These are phyloP conservation scores for Condylura cristata DNA, from an alignment of 2,113 vertebrate genomes.

Conservation along the genomic window DNA sequence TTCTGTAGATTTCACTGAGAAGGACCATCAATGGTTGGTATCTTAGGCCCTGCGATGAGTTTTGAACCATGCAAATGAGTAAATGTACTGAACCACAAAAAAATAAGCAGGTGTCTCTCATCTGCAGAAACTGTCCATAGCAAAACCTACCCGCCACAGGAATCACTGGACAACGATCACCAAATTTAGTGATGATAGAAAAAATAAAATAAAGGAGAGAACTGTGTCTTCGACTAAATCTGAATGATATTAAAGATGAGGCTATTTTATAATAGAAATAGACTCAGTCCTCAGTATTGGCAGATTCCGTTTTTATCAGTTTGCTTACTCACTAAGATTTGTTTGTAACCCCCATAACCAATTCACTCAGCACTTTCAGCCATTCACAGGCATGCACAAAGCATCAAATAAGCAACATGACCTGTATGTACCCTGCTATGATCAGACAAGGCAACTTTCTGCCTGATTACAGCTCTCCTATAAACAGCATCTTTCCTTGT, in stretches of 20 bases:
- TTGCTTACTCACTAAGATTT: neutral
- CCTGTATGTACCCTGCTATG: neutral
- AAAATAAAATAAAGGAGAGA: neutral
- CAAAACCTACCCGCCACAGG: neutral
- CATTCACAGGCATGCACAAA: neutral
- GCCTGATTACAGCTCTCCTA: neutral
- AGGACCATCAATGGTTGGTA: neutral
- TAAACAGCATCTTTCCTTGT: neutral
- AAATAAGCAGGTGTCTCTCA: neutral
- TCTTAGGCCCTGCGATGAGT: neutral
- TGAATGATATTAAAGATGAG: neutral
- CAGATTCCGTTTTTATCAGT: neutral
- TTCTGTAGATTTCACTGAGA: neutral
- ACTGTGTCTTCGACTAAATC: neutral
- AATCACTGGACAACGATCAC: neutral
- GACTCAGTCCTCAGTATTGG: neutral
- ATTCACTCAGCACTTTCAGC: fast-evolving
- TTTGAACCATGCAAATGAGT: neutral
- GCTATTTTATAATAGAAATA: neutral
- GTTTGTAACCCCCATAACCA: neutral
- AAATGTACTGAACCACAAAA: neutral
- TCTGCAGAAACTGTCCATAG: neutral
- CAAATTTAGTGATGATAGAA: neutral
- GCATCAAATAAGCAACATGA: neutral
- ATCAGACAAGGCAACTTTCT: neutral